Evolutionary conservation across 2,888 invertebrate species (phyloP), one percentile per base, ranked within the genome.

Genomic region (Andrena dorsata): DNA sequence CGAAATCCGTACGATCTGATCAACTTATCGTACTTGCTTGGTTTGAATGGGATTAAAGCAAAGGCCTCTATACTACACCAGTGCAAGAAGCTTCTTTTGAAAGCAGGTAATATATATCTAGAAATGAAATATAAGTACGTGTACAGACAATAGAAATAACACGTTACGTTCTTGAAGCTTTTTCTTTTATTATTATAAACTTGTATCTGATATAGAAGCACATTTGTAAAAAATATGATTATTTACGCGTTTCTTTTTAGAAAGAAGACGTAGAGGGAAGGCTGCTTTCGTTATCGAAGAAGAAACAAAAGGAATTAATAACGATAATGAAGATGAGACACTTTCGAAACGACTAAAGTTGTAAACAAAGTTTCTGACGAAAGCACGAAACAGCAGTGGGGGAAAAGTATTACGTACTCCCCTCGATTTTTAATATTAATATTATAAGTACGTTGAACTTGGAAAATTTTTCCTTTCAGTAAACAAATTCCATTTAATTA

Each of bases 1-100:
- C 94, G 97, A 90, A 95, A 96, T 89, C 96, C 97, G 0, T 97
- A 97, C 92, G 97, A 98, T 94, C 94, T 98, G 16, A 95, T 97
- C 13, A 97, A 97, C 94, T 94, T 98, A 88, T 96, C 96, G 13
- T 95, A 96, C 79, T 95, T 97, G 83, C 95, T 97, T 90, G 97
- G 97, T 2, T 93, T 97, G 3, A 96, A 95, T 68, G 96, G 96
- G 91, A 95, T 95, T 87, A 96, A 96, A 91, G 95, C 96, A 53
- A 96, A 97, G 92, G 95, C 95, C 91, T 95, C 96, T 0, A 94
- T 97, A 47, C 94, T 95, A 88, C 94, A 94, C 86, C 95, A 95
- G 90, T 95, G 96, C 89, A 94, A 96, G 47, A 95, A 95, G 90
- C 94, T 97, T 0, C 95, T 96, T 84, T 90, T 96, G 5, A 96